These are phyloP conservation scores for Procambarus virginalis DNA, from an alignment of 1,140 invertebrate genomes.

Conservation along the genomic window DNA sequence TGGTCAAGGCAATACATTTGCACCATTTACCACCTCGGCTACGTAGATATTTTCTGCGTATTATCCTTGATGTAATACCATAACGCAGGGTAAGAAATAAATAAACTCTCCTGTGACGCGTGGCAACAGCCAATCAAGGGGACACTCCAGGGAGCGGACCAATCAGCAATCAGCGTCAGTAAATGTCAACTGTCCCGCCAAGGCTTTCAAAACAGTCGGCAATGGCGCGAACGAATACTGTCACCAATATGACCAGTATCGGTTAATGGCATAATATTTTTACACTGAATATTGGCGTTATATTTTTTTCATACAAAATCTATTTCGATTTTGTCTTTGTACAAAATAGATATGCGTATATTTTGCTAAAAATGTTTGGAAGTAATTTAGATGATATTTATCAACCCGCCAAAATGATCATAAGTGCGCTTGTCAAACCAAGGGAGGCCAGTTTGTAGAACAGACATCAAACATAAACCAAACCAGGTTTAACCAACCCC, in stretches of 20 bases:
- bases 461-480: no score
- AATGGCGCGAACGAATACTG: slow-evolving; percentile 58
- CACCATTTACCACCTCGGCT: no score
- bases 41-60: no score
- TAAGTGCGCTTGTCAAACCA: no score
- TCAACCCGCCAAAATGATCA: not conserved
- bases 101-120: not conserved
- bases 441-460: no score
- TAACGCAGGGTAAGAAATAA: not conserved
- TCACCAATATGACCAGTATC: slow-evolving; percentile 58
- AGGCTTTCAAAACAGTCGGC: slow-evolving; percentile 54
- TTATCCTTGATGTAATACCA: no score
- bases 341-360: not conserved
- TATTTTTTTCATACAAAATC: not conserved
- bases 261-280: slow-evolving; percentile 22
- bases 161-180: slow-evolving; percentile 66
- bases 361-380: no score
- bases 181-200: slow-evolving; percentile 60
- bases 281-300: not conserved
- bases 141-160: slow-evolving; percentile 58
- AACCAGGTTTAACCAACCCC: no score
- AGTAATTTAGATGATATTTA: not conserved
- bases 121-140: slow-evolving; percentile 45
- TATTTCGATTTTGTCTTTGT: not conserved
- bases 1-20: not conserved